Conservation (phyloP, 2,797 vertebrate species). For the Myotis daubentonii region DNA sequence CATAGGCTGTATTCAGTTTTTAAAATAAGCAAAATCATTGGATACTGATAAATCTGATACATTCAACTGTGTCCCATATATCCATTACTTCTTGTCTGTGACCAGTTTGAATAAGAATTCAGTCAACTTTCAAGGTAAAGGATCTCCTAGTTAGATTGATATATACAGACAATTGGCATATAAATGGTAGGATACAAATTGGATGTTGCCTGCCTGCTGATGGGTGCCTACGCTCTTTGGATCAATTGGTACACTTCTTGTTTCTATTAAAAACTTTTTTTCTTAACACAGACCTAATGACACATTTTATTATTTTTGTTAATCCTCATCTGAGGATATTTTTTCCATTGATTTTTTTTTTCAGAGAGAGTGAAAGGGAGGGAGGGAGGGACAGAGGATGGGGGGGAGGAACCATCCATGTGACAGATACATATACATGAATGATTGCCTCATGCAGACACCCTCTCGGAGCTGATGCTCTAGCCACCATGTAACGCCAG, state of each 20-base stretch:
- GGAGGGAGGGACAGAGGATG: no score
- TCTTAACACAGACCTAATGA: conserved; percentile 75
- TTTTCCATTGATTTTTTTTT: no score
- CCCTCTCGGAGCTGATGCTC: no score
- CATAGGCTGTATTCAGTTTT: conserved; percentile 46
- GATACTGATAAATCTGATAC: conserved; percentile 21
- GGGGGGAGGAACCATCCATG: no score
- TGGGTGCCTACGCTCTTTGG: conserved; percentile 62
- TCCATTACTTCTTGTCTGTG: conserved; percentile 43
- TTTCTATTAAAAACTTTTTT: conserved; percentile 68
- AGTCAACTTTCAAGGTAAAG: conserved; percentile 47
- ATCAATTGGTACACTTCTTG: conserved; percentile 78
- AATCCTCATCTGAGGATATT: no score
- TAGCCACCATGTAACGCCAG: no score
- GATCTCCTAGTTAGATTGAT: conserved; percentile 1
- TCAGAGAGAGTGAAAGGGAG: no score
- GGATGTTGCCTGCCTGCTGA: conserved; percentile 48
- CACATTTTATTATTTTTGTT: conserved; percentile 60
- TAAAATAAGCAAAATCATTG: conserved; percentile 42
- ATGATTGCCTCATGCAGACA: no score
- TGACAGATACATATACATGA: no score
- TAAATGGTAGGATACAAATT: background rate
- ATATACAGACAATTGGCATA: background rate
- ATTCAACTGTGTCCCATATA: conserved; percentile 44
- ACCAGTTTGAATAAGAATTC: conserved; percentile 60